A percentile compares a stretch with the other conserved stretches of the same genome.
These are phyloP conservation scores for Hiodon alosoides DNA, from an alignment of 2,113 vertebrate species.

Conservation along the genomic window DNA sequence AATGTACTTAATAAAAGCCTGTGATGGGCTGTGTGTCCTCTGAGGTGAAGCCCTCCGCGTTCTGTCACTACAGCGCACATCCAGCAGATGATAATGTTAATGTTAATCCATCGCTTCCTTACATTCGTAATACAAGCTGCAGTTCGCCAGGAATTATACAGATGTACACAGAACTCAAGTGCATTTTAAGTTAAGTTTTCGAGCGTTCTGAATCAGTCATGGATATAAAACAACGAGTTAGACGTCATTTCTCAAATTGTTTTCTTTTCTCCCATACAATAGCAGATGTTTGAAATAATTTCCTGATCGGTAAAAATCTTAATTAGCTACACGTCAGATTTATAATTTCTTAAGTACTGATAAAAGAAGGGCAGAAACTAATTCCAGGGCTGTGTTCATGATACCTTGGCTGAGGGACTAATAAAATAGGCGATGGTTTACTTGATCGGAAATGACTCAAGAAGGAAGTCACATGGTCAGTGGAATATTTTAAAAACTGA, in stretches of 20 bases:
- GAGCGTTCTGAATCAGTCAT: not conserved
- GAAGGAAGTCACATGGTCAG: not conserved
- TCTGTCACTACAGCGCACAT: not conserved
- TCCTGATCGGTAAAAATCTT: slow-evolving; percentile 8
- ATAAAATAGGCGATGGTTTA: not conserved
- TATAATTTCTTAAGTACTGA: slow-evolving; percentile 13
- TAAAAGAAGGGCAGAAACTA: slow-evolving; percentile 11
- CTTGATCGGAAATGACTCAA: not conserved
- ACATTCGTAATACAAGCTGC: not conserved
- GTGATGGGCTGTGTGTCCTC: slow-evolving; percentile 11
- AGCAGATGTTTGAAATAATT: slow-evolving; percentile 16
- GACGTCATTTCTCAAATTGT: slow-evolving; percentile 16
- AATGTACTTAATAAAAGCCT: slow-evolving; percentile 15
- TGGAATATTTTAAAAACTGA: not conserved
- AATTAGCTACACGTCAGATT: slow-evolving; percentile 9
- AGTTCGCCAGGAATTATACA: not conserved
- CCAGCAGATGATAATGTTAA: not conserved
- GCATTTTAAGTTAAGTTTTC: not conserved
- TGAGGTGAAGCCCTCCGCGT: not conserved
- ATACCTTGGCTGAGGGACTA: not conserved
- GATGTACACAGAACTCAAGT: not conserved
- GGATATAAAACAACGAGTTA: slow-evolving; percentile 15
- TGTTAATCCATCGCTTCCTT: not conserved
- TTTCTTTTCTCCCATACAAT: slow-evolving; percentile 1
- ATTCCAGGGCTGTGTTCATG: not conserved